phyloP scores from a whole-genome alignment of 2,888 invertebrate species.

The Pammene fasciana region DNA sequence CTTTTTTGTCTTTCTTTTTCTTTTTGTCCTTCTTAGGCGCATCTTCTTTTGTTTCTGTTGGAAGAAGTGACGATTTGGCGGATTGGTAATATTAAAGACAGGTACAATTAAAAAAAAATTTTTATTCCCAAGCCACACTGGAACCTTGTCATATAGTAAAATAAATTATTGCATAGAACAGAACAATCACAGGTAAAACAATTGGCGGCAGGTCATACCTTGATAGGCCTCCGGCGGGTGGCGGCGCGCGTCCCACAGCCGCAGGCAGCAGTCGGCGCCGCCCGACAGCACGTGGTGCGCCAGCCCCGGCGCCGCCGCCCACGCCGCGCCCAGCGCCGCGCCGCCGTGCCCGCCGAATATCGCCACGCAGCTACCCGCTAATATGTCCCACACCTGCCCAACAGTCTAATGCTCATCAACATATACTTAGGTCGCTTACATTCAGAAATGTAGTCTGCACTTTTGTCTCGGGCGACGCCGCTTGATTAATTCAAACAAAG shows the following conservation, averaged over 20 bases:
- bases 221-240: slow-evolving; percentile 64
- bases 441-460: too few relatives aligned
- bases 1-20: slow-evolving; percentile 46
- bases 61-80: not conserved
- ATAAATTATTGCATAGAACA: too few relatives aligned
- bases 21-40: slow-evolving; percentile 46
- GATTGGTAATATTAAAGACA: not conserved
- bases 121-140: too few relatives aligned
- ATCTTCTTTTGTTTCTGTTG: slow-evolving; percentile 50
- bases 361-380: slow-evolving; percentile 68
- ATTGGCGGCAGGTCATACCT: slow-evolving; percentile 46
- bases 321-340: slow-evolving; percentile 82
- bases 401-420: not conserved
- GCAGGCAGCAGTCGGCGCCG: slow-evolving; percentile 86
- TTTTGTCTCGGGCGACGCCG: too few relatives aligned
- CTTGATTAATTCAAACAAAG: too few relatives aligned
- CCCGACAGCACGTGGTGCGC: slow-evolving; percentile 85
- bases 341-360: slow-evolving; percentile 84
- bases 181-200: too few relatives aligned
- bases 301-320: slow-evolving; percentile 84
- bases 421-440: not conserved
- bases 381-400: slow-evolving; percentile 64
- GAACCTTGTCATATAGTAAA: too few relatives aligned
- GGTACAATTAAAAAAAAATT: too few relatives aligned
- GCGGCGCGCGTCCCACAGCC: slow-evolving; percentile 84